phyloP scores from a whole-genome alignment of 2,888 invertebrate genomes.

The Ectobius pallidus region DNA sequence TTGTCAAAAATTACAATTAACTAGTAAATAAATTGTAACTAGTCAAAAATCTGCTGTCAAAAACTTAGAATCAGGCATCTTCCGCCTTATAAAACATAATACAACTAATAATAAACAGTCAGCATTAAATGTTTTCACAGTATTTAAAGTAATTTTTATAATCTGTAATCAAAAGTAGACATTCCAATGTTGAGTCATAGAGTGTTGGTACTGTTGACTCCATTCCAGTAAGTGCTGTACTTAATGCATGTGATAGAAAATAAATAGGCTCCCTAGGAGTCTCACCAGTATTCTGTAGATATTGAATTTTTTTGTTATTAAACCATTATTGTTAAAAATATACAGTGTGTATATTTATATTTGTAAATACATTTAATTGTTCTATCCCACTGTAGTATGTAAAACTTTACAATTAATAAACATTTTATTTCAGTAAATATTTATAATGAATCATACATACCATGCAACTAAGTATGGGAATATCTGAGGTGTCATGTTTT shows the following conservation, averaged over 20 bases:
- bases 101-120: no score
- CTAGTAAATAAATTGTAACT: no score
- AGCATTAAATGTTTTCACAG: no score
- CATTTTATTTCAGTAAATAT: no score
- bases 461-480: no score
- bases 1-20: no score
- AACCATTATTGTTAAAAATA: not conserved
- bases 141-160: no score
- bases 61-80: no score
- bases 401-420: not conserved
- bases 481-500: no score
- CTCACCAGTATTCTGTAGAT: not conserved
- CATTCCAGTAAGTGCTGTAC: constrained; percentile 2
- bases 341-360: not conserved
- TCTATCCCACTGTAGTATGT: not conserved
- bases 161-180: not conserved
- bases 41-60: no score
- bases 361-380: not conserved
- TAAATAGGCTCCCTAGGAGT: not conserved
- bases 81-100: no score
- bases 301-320: not conserved
- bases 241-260: constrained; percentile 1
- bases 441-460: no score
- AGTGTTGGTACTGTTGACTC: not conserved
- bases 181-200: not conserved